Base-by-base conservation (phyloP, 2,797 vertebrate species). In the Halcyon leucocephala region DNA sequence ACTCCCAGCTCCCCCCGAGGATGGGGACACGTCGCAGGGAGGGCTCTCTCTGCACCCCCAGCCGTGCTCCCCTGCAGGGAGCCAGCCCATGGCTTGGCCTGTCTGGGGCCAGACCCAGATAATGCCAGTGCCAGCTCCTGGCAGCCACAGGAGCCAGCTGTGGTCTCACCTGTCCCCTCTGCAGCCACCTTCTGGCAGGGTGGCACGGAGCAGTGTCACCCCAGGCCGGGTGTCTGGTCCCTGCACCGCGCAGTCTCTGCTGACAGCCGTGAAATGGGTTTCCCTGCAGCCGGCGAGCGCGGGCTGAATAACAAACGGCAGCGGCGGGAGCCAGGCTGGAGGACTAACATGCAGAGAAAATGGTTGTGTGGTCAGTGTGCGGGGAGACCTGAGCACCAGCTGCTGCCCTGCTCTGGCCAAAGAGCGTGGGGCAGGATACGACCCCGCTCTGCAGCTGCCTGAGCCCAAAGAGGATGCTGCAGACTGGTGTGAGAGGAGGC, bases 231-330 rank as follows among this genome's bases (percentile, higher is more conserved):
- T 54, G 73, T 41, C 41, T 29, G 24, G 22, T 70, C 72, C 67
- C 74, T 37, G 6, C 16, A 2, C 71, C 37, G 64, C 3, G 0
- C 84, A 91, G 82, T 55, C 84, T 76, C 22, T 0, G 2, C 82
- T 73, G 18, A 61, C 57, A 78, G 89, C 71, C 55, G 0, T 88
- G 91, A 55, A 83, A 82, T 93, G 92, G 70, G 48, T 48, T 97
- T 90, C 48, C 84, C 71, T 48, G 76, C 87, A 64, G 90, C 61
- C 3, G 0, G 64, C 4, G 4, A 84, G 70, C 16, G 0, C 1
- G 5, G 52, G 20, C 78, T 85, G 92, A 96, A 86, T 93, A 92
- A 92, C 86, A 95, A 94, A 92, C 2, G 42, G 80, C 83, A 77
- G 83, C 37, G n/a, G 80, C 4, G 0, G 87, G 77, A 89, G 90